These are phyloP conservation scores for Serilophus lunatus DNA, from an alignment of 2,113 vertebrate species.

Conservation along the genomic window DNA sequence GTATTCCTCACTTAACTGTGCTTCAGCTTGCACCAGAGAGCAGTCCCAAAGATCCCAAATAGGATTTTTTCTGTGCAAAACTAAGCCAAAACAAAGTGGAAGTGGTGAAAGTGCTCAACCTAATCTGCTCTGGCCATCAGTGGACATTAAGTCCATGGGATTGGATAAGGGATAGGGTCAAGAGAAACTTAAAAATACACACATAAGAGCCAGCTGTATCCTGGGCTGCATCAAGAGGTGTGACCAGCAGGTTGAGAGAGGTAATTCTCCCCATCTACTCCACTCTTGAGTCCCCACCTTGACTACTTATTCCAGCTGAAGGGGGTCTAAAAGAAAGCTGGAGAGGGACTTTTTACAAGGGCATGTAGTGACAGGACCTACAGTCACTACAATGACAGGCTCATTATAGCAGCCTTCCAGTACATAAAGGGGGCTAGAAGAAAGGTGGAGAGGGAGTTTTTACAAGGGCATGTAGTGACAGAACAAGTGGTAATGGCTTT, in stretches of 20 bases:
- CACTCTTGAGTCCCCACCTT: too few species aligned
- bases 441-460: not conserved
- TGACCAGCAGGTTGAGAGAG: not conserved
- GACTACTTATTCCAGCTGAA: not conserved
- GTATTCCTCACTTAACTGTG: rapidly evolving
- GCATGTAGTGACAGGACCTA: not conserved
- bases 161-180: not conserved
- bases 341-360: not conserved
- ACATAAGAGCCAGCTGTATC: not conserved
- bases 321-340: not conserved
- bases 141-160: rapidly evolving
- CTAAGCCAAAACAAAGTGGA: not conserved
- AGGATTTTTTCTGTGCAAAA: not conserved
- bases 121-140: not conserved
- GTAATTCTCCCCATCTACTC: not conserved
- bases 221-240: not conserved
- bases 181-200: not conserved
- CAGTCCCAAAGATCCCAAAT: not conserved
- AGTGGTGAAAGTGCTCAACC: not conserved
- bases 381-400: too few species aligned
- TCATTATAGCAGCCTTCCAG: not conserved
- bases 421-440: not conserved
- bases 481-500: not conserved
- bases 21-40: not conserved
- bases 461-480: not conserved